A percentile compares a stretch with the other conserved stretches of the same genome.
Conservation (phyloP, 2,113 vertebrate species). For the Rhagologus leucostigma region DNA sequence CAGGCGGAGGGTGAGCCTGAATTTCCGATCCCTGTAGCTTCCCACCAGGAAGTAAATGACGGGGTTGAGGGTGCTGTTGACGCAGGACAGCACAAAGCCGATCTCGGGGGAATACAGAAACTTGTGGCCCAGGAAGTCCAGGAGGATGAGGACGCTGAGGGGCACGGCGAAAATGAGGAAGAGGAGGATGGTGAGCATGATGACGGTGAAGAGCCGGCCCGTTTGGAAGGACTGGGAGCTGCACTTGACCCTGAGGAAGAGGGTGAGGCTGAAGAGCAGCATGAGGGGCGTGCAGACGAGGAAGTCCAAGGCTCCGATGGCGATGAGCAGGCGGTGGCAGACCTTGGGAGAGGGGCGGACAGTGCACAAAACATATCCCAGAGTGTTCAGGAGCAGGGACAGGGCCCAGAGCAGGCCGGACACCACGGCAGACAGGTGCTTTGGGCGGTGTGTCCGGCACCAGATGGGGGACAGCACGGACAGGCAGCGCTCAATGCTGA, state of each 20-base stretch:
- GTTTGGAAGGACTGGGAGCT: background rate
- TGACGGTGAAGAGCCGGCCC: background rate
- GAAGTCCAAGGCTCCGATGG: background rate
- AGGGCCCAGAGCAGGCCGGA: constrained; percentile 5
- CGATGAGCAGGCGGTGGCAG: background rate
- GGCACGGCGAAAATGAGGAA: constrained; percentile 45
- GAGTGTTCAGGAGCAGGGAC: background rate
- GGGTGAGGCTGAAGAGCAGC: constrained; percentile 41
- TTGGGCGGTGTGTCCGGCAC: constrained; percentile 5
- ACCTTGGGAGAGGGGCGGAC: background rate
- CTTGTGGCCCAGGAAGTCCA: constrained; percentile 50
- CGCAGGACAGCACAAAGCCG: constrained; percentile 18
- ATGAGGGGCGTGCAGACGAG: constrained; percentile 40
- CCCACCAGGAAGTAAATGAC: constrained; percentile 62
- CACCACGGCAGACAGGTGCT: background rate
- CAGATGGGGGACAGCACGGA: constrained; percentile 45
- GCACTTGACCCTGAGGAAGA: constrained; percentile 43
- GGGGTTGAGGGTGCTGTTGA: constrained; percentile 53
- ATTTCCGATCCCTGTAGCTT: constrained; percentile 40
- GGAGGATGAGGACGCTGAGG: background rate
- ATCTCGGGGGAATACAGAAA: constrained; percentile 44
- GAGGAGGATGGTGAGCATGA: constrained; percentile 51
- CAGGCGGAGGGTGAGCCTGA: constrained; percentile 9
- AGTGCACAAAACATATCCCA: background rate
- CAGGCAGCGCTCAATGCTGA: constrained; percentile 48